Evolutionary conservation across 2,888 invertebrate species (phyloP).

Genomic region (Pseudococcus longispinus): DNA sequence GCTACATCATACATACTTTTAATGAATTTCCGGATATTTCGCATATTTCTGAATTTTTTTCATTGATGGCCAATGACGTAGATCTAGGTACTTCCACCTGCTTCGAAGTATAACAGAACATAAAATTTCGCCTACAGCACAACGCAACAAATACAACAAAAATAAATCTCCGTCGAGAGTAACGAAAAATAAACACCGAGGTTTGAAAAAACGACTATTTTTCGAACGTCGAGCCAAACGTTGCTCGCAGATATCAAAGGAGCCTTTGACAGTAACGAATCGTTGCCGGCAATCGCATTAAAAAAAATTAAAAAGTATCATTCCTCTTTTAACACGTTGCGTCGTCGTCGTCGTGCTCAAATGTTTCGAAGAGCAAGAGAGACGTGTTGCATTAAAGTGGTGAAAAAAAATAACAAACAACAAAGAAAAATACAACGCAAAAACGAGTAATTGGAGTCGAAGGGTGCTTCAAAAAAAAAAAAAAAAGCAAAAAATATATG

Average conservation of each 20-base stretch:
- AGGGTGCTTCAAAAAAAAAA: not conserved
- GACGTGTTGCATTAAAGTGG: not conserved
- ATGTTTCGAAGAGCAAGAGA: not conserved
- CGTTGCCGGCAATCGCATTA: conserved; percentile 18
- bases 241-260: conserved; percentile 22
- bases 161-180: not conserved
- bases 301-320: conserved; percentile 30
- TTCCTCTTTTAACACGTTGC: not conserved
- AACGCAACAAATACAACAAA: not conserved
- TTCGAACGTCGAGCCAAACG: not conserved
- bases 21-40: too few species aligned
- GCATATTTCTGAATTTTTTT: too few species aligned
- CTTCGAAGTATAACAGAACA: not conserved
- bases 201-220: not conserved
- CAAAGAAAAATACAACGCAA: not conserved
- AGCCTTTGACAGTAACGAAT: conserved; percentile 28
- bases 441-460: not conserved
- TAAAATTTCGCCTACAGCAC: not conserved
- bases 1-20: too few species aligned
- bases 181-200: not conserved
- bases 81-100: too few species aligned
- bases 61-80: too few species aligned
- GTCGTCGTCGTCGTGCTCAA: not conserved
- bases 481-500: not conserved
- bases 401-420: not conserved